These are phyloP conservation scores for Strix aluco DNA, from an alignment of 2,113 vertebrate genomes.

Conservation along the genomic window DNA sequence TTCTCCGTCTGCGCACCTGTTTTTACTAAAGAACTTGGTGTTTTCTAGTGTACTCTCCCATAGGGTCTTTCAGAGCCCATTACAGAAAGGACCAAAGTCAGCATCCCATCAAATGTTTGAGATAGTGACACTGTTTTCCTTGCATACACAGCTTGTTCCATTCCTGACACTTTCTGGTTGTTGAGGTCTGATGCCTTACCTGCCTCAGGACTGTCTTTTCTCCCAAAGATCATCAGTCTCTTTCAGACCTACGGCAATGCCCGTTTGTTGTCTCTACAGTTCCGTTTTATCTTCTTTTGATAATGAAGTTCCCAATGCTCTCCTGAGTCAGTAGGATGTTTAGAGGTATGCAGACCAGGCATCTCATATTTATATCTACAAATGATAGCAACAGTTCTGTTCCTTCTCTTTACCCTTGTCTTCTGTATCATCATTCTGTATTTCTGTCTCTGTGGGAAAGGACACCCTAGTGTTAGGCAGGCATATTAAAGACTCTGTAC, in stretches of 20 bases:
- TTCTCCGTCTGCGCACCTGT: background rate
- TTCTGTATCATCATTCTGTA: background rate
- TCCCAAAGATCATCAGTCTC: background rate
- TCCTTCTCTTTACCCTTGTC: background rate
- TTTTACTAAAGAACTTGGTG: background rate
- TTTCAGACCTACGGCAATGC: background rate
- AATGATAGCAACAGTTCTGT: background rate
- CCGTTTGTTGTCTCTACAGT: background rate
- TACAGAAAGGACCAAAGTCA: background rate
- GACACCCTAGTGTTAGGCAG: background rate
- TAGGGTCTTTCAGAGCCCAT: background rate
- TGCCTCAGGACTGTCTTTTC: background rate
- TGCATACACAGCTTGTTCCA: background rate
- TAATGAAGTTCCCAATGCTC: background rate
- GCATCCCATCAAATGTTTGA: rapidly evolving
- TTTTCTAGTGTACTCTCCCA: background rate
- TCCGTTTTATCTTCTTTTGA: background rate
- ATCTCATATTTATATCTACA: rapidly evolving
- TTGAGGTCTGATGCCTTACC: background rate
- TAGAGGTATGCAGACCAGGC: background rate
- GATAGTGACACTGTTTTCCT: background rate
- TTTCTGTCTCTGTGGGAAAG: background rate
- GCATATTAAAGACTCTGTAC: background rate
- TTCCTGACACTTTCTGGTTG: background rate
- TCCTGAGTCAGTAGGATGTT: background rate